A percentile compares a stretch with the other conserved stretches of the same genome.
Evolutionary conservation across 2,113 vertebrate genomes (phyloP).

Genomic region (Chionis minor): DNA sequence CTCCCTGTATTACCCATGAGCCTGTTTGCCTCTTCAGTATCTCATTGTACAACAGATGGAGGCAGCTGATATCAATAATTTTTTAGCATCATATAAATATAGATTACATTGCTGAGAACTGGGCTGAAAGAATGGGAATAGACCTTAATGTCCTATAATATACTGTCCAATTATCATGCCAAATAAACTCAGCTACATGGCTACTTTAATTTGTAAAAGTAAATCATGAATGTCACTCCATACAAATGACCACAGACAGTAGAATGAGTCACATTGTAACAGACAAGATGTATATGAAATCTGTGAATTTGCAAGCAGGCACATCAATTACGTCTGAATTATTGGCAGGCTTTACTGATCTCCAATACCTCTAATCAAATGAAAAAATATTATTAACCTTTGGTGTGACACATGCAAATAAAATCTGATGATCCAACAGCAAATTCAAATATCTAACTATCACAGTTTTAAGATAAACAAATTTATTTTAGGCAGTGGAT

Average conservation of each 20-base stretch:
- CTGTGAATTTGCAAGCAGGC: slow-evolving; percentile 19
- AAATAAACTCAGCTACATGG: not conserved
- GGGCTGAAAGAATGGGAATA: not conserved
- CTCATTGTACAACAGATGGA: not conserved
- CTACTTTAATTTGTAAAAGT: slow-evolving; percentile 40
- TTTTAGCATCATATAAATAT: slow-evolving; percentile 34
- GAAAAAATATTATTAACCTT: slow-evolving; percentile 46
- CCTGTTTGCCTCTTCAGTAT: not conserved
- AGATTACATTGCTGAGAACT: slow-evolving; percentile 28
- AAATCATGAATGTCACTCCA: slow-evolving; percentile 39
- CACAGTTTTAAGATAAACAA: not conserved
- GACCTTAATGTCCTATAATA: not conserved
- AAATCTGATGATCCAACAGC: not conserved
- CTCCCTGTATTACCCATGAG: not conserved
- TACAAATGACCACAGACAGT: not conserved
- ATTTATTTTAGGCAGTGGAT: not conserved
- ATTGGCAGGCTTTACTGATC: slow-evolving; percentile 7
- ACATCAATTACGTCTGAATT: slow-evolving; percentile 41
- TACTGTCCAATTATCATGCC: not conserved
- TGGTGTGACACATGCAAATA: not conserved
- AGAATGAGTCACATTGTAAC: slow-evolving; percentile 9
- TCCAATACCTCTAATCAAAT: not conserved
- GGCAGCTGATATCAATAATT: not conserved
- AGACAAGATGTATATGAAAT: slow-evolving; percentile 35
- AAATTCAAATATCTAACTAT: not conserved